phyloP scores from a whole-genome alignment of 2,797 vertebrate species.

The Thalassophryne amazonica region DNA sequence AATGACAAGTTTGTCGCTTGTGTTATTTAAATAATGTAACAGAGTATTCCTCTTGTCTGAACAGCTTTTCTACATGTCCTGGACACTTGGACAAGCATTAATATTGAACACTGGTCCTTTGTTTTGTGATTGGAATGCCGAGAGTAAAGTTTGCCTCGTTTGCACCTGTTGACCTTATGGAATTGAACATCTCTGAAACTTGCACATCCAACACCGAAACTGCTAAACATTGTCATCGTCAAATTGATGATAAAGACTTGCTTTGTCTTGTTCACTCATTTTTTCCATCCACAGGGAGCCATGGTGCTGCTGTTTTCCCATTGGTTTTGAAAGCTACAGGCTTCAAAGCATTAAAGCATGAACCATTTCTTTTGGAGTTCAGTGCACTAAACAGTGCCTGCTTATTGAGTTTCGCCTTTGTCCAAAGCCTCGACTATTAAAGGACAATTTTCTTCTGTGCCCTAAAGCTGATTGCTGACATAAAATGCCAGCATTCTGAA shows the following conservation, averaged over 20 bases:
- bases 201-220: too few species aligned
- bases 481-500: slow-evolving; percentile 54
- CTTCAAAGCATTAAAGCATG: slow-evolving; percentile 31
- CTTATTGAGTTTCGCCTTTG: slow-evolving; percentile 41
- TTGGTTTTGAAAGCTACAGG: slow-evolving; percentile 18
- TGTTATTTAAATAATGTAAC: too few species aligned
- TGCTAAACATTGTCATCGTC: slow-evolving; percentile 15
- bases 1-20: too few species aligned
- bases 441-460: slow-evolving; percentile 40
- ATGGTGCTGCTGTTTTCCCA: slow-evolving; percentile 5
- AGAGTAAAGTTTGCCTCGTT: too few species aligned
- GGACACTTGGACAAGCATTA: too few species aligned
- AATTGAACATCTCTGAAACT: slow-evolving; percentile 24
- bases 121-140: too few species aligned
- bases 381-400: slow-evolving; percentile 29
- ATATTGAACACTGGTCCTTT: too few species aligned
- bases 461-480: slow-evolving; percentile 50
- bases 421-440: slow-evolving; percentile 36
- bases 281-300: slow-evolving; percentile 14
- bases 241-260: slow-evolving; percentile 12
- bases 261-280: slow-evolving; percentile 19
- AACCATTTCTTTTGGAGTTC: slow-evolving; percentile 25
- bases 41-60: too few species aligned
- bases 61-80: too few species aligned
- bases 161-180: slow-evolving; percentile 23